A percentile compares a stretch with the other conserved stretches of the same genome.
phyloP scores from a whole-genome alignment of 2,797 vertebrate genomes.

The Atherinosoma microstoma region DNA sequence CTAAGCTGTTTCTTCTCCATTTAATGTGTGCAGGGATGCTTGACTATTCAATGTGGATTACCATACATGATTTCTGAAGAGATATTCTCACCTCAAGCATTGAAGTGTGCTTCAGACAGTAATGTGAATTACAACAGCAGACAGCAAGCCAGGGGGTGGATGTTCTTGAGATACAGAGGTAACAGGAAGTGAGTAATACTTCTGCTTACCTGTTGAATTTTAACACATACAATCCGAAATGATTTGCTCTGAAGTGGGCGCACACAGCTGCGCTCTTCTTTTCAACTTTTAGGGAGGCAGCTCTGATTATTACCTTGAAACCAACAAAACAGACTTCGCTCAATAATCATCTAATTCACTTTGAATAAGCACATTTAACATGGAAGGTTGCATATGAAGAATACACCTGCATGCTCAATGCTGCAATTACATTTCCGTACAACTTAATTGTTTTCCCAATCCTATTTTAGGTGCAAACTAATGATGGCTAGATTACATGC shows the following conservation, averaged over 20 bases:
- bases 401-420: constrained; percentile 38
- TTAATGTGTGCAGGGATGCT: constrained; percentile 48
- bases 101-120: constrained; percentile 55
- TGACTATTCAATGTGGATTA: constrained; percentile 57
- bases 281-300: constrained; percentile 45
- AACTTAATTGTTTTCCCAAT: constrained; percentile 31
- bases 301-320: constrained; percentile 43
- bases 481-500: constrained; percentile 6
- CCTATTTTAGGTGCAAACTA: constrained; percentile 19
- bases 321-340: constrained; percentile 34
- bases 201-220: constrained; percentile 60
- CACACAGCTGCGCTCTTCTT: constrained; percentile 47
- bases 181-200: constrained; percentile 58
- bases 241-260: constrained; percentile 42
- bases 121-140: constrained; percentile 48
- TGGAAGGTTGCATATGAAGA: constrained; percentile 26
- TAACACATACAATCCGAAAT: constrained; percentile 36
- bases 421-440: constrained; percentile 30
- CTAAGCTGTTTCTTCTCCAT: constrained; percentile 22
- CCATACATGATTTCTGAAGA: constrained; percentile 54
- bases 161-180: constrained; percentile 40
- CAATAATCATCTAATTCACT: constrained; percentile 42
- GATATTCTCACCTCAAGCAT: constrained; percentile 54
- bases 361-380: constrained; percentile 20
- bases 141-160: constrained; percentile 51